phyloP scores from a whole-genome alignment of 2,797 vertebrate species.

The Xenentodon cancila region DNA sequence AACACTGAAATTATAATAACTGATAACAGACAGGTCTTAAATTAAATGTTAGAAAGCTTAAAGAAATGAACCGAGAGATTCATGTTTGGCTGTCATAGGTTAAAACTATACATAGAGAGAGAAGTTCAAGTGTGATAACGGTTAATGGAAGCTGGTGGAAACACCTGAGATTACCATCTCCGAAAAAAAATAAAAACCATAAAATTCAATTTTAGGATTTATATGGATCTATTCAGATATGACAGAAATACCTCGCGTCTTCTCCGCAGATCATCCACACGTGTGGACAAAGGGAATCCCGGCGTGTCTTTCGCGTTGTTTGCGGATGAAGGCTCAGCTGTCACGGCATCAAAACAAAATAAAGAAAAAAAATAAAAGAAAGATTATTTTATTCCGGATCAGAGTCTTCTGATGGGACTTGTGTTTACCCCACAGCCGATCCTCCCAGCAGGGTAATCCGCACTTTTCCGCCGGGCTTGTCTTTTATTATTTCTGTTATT shows the following conservation, averaged over 20 bases:
- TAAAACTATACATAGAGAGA: no score
- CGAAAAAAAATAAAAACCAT: no score
- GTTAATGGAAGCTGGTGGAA: no score
- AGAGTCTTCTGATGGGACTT: constrained; percentile 37
- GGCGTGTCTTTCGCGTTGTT: constrained; percentile 23
- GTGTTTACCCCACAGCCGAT: constrained; percentile 11
- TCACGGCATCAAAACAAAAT: constrained; percentile 9
- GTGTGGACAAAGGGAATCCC: constrained; percentile 79
- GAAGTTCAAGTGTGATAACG: no score
- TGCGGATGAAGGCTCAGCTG: constrained; percentile 18
- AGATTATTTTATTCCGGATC: constrained; percentile 7
- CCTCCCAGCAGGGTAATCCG: constrained; percentile 4
- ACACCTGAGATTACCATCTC: no score
- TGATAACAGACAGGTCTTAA: no score
- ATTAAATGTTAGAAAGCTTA: no score
- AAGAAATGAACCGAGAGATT: no score
- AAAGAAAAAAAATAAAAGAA: neutral
- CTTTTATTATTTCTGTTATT: neutral
- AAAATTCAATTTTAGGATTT: no score
- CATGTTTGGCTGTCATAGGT: no score
- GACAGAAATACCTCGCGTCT: neutral
- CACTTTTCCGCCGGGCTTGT: neutral
- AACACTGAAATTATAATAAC: no score
- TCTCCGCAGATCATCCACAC: constrained; percentile 57
- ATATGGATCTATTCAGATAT: no score